Evolutionary conservation across 2,888 invertebrate species (phyloP).

Genomic region (Tribolium freemani): DNA sequence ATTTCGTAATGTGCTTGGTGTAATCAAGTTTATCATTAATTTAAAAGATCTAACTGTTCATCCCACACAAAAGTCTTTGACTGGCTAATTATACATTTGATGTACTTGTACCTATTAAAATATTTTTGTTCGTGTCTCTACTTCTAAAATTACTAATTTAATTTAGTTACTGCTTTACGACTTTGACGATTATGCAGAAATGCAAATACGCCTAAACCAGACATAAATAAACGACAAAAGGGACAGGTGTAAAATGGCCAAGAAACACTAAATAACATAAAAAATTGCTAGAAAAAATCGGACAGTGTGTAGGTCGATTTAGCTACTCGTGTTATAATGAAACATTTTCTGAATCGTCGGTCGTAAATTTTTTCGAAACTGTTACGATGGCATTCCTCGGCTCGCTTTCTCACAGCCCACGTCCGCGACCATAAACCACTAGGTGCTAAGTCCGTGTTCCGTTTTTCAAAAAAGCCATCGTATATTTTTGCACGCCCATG

Average conservation of each 20-base stretch:
- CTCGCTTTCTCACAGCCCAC: not conserved
- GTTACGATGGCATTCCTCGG: not conserved
- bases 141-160: not conserved
- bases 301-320: not conserved
- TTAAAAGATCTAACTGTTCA: not conserved
- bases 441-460: not conserved
- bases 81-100: not conserved
- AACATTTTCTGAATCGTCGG: no score
- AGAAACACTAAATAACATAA: not conserved
- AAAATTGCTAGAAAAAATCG: no score
- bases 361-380: not conserved
- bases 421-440: not conserved
- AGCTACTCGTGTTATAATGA: not conserved
- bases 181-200: not conserved
- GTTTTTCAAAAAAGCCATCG: conserved; percentile 1
- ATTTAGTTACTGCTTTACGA: not conserved
- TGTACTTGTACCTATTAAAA: not conserved
- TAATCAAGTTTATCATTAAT: not conserved
- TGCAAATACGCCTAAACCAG: not conserved
- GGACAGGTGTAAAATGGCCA: not conserved
- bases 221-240: not conserved
- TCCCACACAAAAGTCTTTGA: not conserved
- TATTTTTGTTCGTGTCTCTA: not conserved
- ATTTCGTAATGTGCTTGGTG: not conserved
- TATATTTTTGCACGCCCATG: conserved; percentile 37